Percentiles rank a stretch among this genome's conserved stretches.
These are phyloP conservation scores for Atlantisia rogersi DNA, from an alignment of 2,113 vertebrate species.

Conservation along the genomic window DNA sequence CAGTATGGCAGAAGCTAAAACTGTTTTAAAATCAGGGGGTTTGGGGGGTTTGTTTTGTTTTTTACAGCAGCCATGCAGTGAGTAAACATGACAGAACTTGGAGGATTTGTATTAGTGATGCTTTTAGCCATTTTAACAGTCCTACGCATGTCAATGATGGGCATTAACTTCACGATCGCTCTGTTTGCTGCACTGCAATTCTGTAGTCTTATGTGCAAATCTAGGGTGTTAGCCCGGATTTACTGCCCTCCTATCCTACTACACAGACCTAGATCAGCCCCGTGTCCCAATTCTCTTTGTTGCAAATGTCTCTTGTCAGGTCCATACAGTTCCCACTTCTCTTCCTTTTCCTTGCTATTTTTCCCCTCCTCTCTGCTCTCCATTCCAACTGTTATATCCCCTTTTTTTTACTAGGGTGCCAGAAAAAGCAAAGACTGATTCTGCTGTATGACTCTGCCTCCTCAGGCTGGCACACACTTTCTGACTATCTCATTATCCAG, in stretches of 20 bases:
- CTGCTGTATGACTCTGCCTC: background rate
- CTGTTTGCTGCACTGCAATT: background rate
- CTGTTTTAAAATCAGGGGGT: background rate
- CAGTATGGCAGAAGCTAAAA: background rate
- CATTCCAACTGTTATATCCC: background rate
- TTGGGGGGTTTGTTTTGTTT: background rate
- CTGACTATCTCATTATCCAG: background rate
- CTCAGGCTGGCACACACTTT: background rate
- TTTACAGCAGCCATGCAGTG: background rate
- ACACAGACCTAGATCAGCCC: background rate
- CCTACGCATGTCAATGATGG: background rate
- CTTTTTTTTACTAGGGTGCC: background rate
- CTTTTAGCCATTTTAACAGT: background rate
- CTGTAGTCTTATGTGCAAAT: background rate
- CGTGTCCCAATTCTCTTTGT: background rate
- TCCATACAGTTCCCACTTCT: background rate
- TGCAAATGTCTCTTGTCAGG: background rate
- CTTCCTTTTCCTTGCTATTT: background rate
- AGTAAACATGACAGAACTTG: background rate
- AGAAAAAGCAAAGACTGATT: background rate
- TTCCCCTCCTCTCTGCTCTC: background rate
- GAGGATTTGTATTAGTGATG: background rate
- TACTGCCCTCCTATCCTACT: conserved; percentile 33
- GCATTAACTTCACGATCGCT: background rate
- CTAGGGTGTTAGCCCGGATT: background rate